Evolutionary conservation across 2,888 invertebrate species (phyloP).

Genomic region (Amiota mariae): DNA sequence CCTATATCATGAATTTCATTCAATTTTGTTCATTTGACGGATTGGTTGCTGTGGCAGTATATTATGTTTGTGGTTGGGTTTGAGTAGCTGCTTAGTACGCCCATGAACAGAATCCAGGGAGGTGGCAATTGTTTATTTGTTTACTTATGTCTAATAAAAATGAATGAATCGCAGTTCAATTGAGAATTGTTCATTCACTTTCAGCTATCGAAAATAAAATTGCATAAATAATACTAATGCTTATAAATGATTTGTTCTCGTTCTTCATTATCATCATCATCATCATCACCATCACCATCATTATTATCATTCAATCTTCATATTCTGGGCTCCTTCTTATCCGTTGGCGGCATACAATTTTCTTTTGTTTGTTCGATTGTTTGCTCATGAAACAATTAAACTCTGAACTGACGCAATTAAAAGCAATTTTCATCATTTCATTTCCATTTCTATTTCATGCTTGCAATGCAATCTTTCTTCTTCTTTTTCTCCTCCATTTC

Average conservation of each 20-base stretch:
- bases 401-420: conserved; percentile 58
- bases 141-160: conserved; percentile 40
- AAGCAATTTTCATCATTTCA: conserved; percentile 42
- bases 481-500: too few species aligned
- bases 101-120: too few species aligned
- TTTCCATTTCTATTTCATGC: too few species aligned
- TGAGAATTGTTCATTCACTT: conserved; percentile 46
- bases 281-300: not conserved
- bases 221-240: conserved; percentile 59
- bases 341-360: not conserved
- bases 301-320: conserved; percentile 1
- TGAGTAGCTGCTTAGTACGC: too few species aligned
- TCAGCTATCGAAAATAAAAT: conserved; percentile 49
- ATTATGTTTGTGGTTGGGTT: too few species aligned
- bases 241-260: conserved; percentile 49
- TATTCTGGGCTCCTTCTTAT: not conserved
- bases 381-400: conserved; percentile 51
- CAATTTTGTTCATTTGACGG: too few species aligned
- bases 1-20: too few species aligned
- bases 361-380: not conserved
- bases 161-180: conserved; percentile 55
- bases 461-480: too few species aligned
- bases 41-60: too few species aligned
- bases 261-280: not conserved
- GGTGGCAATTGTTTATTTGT: not conserved